Base-by-base conservation (phyloP, 2,113 vertebrate genomes). In the Epinephelus moara region DNA sequence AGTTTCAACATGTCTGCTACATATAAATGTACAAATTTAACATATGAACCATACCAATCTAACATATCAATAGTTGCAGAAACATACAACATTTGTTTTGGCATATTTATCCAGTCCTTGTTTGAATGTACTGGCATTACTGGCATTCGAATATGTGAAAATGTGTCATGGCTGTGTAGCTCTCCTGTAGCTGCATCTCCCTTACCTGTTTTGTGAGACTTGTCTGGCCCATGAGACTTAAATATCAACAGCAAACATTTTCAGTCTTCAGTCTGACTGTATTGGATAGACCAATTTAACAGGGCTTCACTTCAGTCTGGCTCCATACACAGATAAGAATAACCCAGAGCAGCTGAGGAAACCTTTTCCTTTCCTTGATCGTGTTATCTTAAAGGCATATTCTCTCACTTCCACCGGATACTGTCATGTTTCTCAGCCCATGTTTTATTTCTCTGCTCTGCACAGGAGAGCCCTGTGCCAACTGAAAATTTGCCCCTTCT, bases 381-480 rank as follows among this genome's bases (percentile, higher is more conserved):
- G 79, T 75, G 60, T 71, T 87, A 88, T 91, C 81, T 91, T 87
- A 71, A 84, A 86, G 82, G 74, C 73, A 57, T 78, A 88, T 91
- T 90, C 86, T 88, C 75, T 88, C 86, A 87, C 84, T 88, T 88
- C 82, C 82, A 67, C 63, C 6, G 30, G 45, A 84, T 88, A 66
- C 87, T 89, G 84, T 89, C 85, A 86, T 89, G 85, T 89, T 82
- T 70, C 81, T 84, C 70, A 74, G 68, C 63, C 78, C 85, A 72
- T 87, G 30, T 87, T 92, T 93, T 90, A 87, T 89, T 89, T 85
- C 82, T 80, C 63, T 53, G 30, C 86, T 81, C 47, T 69, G 57
- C 80, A 70, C 69, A 75, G 63, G 56, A 74, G 64, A 82, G 69
- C 70, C 42, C 42, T 74, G 64, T 82, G 81, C 73, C 81, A 80